phyloP scores from a whole-genome alignment of 2,888 invertebrate species.

The Labia minor region DNA sequence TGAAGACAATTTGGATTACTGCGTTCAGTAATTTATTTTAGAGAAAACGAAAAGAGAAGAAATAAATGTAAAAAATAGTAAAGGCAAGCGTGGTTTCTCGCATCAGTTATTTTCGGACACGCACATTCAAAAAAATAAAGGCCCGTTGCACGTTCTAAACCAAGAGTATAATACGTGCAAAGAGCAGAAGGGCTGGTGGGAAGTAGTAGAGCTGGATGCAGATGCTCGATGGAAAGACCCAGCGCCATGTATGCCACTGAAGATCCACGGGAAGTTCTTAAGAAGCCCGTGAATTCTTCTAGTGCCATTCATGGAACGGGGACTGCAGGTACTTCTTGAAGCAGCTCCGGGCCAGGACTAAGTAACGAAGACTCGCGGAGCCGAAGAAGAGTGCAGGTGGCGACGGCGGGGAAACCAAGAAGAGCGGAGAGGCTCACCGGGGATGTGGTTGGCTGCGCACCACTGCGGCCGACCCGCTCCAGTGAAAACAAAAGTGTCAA shows the following conservation, averaged over 20 bases:
- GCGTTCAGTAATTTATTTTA: background rate
- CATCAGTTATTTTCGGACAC: background rate
- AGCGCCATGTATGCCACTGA: constrained; percentile 49
- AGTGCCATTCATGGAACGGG: constrained; percentile 65
- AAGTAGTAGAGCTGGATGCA: background rate
- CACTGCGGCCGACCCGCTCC: constrained; percentile 13
- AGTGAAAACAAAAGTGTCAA: constrained; percentile 13
- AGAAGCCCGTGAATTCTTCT: constrained; percentile 76
- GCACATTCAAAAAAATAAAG: background rate
- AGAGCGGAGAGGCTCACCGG: constrained; percentile 21
- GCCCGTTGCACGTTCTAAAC: constrained; percentile 7
- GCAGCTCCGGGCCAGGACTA: background rate
- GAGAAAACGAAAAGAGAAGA: background rate
- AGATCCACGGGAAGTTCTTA: constrained; percentile 50
- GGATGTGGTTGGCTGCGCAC: constrained; percentile 25
- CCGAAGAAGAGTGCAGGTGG: background rate
- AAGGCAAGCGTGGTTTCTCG: background rate
- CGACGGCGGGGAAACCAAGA: background rate
- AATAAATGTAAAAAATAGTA: background rate
- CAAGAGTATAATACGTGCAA: constrained; percentile 1
- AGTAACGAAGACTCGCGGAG: background rate
- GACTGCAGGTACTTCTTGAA: background rate
- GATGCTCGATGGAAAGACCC: background rate
- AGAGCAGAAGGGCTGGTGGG: background rate
- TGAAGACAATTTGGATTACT: background rate